Percentiles rank a stretch among this genome's conserved stretches.
phyloP scores from a whole-genome alignment of 2,113 vertebrate genomes.

The Micronycteris hirsuta region DNA sequence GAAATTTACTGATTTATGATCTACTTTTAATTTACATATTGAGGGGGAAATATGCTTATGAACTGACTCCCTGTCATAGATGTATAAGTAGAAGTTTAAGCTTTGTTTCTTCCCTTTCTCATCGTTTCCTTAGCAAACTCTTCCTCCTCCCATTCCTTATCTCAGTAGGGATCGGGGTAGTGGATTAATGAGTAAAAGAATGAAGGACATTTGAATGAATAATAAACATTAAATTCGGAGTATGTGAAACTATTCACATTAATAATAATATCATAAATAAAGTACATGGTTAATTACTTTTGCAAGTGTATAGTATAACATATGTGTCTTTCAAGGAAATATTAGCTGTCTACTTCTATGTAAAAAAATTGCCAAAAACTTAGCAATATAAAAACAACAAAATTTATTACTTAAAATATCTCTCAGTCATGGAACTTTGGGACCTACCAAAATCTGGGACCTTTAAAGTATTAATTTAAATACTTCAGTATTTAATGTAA shows the following conservation, averaged over 20 bases:
- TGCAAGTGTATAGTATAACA: neutral
- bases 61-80: neutral
- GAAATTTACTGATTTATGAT: neutral
- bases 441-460: neutral
- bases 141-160: neutral
- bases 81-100: neutral
- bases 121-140: neutral
- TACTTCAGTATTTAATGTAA: neutral
- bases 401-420: neutral
- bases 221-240: neutral
- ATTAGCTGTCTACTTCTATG: neutral
- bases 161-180: neutral
- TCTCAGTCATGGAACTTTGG: neutral
- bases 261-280: neutral
- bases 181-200: neutral
- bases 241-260: neutral
- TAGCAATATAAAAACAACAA: neutral
- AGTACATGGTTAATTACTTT: neutral
- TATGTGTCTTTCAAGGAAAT: neutral
- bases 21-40: neutral
- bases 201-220: neutral
- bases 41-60: neutral
- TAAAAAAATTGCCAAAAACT: neutral
- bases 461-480: neutral
- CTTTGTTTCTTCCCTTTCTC: neutral